phyloP scores from a whole-genome alignment of 2,113 vertebrate species.

The Daphoenositta chrysoptera region DNA sequence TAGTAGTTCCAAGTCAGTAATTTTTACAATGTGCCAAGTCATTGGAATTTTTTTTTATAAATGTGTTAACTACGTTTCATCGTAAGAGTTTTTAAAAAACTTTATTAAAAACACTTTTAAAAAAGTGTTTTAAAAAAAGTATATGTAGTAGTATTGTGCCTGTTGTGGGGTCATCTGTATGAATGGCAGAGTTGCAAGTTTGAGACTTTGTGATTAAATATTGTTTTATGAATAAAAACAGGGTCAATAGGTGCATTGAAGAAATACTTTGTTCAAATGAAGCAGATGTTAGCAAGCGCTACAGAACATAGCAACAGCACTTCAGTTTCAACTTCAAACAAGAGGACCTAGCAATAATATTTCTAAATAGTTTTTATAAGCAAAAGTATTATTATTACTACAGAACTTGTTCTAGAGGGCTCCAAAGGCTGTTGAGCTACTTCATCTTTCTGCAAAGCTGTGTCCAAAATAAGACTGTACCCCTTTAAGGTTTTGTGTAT shows the following conservation, averaged over 20 bases:
- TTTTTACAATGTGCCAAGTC: not conserved
- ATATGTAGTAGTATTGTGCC: not conserved
- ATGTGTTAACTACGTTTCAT: not conserved
- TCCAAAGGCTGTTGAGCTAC: not conserved
- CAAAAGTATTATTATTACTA: not conserved
- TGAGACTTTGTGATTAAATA: not conserved
- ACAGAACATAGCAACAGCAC: not conserved
- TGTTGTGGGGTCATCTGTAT: not conserved
- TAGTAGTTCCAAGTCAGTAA: not conserved
- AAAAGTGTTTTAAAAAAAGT: not conserved
- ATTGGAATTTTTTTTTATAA: not conserved
- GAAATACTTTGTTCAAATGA: not conserved
- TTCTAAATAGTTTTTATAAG: slow-evolving; percentile 3
- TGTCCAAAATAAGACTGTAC: not conserved
- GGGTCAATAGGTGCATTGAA: not conserved
- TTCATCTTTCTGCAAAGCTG: not conserved
- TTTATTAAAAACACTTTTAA: not conserved
- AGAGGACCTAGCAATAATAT: slow-evolving; percentile 17
- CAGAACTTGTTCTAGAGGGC: not conserved
- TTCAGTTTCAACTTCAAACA: not conserved
- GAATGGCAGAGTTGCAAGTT: not conserved
- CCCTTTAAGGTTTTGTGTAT: not conserved
- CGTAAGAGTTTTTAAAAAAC: not conserved
- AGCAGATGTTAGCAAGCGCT: slow-evolving; percentile 26
- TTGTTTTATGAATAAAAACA: not conserved